Percentiles rank a stretch among this genome's conserved stretches.
These are phyloP conservation scores for Atta cephalotes DNA, from an alignment of 1,140 invertebrate species.

Conservation along the genomic window DNA sequence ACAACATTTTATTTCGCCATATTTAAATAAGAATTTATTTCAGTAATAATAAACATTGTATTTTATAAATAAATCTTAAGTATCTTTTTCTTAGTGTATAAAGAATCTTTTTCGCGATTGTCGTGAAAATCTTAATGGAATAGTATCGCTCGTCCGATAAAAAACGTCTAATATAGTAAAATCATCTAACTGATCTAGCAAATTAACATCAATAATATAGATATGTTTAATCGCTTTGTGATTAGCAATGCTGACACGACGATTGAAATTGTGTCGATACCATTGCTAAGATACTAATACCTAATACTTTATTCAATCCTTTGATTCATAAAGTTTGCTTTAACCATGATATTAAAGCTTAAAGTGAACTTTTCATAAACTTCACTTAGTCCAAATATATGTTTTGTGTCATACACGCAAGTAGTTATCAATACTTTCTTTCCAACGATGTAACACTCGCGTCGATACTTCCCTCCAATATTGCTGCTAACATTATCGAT, in stretches of 20 bases:
- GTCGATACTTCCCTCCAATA: constrained; percentile 19
- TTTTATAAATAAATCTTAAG: too few relatives aligned
- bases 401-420: neutral
- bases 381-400: neutral
- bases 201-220: neutral
- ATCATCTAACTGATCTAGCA: neutral
- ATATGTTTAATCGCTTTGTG: neutral
- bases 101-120: neutral
- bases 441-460: neutral
- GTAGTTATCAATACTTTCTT: constrained; percentile 29
- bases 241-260: neutral
- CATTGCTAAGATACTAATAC: neutral
- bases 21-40: too few relatives aligned
- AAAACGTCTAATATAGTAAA: neutral
- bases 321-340: neutral
- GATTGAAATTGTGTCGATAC: neutral
- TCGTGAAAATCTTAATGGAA: neutral
- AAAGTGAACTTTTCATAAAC: neutral
- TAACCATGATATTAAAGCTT: neutral
- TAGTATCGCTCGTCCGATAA: neutral
- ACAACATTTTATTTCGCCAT: too few relatives aligned
- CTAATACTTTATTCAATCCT: neutral
- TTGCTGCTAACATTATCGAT: constrained; percentile 5
- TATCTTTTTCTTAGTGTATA: too few relatives aligned
- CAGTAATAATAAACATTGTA: too few relatives aligned